Evolutionary conservation across 2,888 invertebrate genomes (phyloP), one percentile per base, ranked within the genome.

Genomic region (Xestia c-nigrum): DNA sequence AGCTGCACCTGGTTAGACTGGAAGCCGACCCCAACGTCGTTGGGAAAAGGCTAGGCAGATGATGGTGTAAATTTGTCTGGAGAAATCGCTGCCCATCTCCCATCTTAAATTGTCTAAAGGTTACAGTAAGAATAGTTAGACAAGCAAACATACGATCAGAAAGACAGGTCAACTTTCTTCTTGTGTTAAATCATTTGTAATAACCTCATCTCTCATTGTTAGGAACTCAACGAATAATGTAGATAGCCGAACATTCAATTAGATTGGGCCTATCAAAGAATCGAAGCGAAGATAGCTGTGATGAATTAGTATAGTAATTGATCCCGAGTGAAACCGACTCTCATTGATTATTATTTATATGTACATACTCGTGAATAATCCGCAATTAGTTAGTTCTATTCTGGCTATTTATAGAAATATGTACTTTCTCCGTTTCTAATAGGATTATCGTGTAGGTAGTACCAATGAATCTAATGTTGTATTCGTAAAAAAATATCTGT

Each of bases 321-420:
- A 76, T 50, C 14, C 19, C 2, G 5, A 72, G 77, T 77, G 74
- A 80, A 84, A 85, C 74, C 70, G 64, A 61, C 52, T 63, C 72
- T 69, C 55, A 81, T 81, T 74, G 85, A 81, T 81, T 78, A 52
- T 69, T 38, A 61, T 21, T 52, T 63, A 50, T 21, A 76, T 14
- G n/a, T 21, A 73, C 46, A 16, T 6, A 71, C 19, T 77, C 38
- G 72, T 38, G 38, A 46, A 40, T 74, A 83, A 85, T 83, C 57
- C 24, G n/a, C 64, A 47, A 83, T 74, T 80, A 74, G 31, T 71
- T 73, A 43, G 38, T 69, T 63, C 31, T 74, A 63, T 66, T 50
- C 38, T 24, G 2, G 52, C 50, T 73, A 68, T 68, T 66, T 46
- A 68, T 76, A 71, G 57, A 52, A 59, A 43, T 21, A 47, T n/a